Percentiles rank a stretch among this genome's conserved stretches.
Conservation (phyloP, 2,888 invertebrate species). For the Nemoura dubitans region DNA sequence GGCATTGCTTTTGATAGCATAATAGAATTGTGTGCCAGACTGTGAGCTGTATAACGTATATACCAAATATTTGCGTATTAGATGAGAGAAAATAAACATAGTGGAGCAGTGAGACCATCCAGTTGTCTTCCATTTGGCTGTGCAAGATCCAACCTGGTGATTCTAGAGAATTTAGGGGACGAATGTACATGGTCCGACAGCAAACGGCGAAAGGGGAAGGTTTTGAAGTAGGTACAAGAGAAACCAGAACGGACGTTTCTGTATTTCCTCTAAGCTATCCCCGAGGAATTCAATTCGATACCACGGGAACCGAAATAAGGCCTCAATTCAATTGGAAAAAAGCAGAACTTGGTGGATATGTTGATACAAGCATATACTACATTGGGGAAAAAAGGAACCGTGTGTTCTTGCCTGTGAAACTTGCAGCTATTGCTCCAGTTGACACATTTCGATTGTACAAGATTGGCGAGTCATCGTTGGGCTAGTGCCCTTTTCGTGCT, state of each 20-base stretch:
- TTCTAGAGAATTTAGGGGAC: neutral
- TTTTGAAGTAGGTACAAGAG: neutral
- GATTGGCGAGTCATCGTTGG: neutral
- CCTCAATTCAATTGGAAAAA: neutral
- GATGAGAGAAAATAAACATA: neutral
- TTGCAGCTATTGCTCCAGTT: neutral
- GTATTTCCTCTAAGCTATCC: neutral
- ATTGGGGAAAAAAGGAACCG: neutral
- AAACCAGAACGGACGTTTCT: neutral
- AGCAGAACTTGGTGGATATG: neutral
- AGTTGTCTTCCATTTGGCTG: neutral
- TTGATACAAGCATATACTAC: neutral
- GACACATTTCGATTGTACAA: neutral
- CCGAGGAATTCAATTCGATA: neutral
- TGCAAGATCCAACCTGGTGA: neutral
- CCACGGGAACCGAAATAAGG: neutral
- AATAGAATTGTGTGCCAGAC: neutral
- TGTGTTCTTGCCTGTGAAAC: neutral
- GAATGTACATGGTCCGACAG: no score
- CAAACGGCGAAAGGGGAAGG: neutral
- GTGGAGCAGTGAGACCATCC: neutral
- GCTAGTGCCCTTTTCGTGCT: neutral
- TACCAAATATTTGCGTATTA: conserved; percentile 7
- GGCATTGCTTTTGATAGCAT: conserved; percentile 12
- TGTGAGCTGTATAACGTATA: neutral